These are phyloP conservation scores for Electrona antarctica DNA, from an alignment of 2,113 vertebrate species.

Conservation along the genomic window DNA sequence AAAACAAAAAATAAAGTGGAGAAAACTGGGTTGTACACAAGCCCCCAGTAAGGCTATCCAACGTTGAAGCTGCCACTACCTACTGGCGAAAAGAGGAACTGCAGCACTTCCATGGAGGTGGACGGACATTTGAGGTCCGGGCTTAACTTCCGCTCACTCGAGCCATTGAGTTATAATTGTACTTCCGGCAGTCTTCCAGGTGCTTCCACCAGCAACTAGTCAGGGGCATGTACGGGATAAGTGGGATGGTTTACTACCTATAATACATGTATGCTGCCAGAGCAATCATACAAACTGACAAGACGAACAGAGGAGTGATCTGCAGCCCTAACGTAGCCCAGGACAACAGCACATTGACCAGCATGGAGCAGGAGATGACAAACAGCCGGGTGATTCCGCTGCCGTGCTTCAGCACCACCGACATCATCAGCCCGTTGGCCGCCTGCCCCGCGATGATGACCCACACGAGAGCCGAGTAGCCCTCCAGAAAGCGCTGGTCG, in stretches of 20 bases:
- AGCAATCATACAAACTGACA: conserved; percentile 81
- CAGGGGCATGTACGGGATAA: not conserved
- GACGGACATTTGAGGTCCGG: too few species aligned
- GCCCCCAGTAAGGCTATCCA: too few species aligned
- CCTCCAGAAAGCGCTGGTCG: conserved; percentile 80
- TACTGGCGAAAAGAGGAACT: too few species aligned
- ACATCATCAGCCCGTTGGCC: conserved; percentile 92
- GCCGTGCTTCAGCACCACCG: conserved; percentile 92
- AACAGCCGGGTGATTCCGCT: conserved; percentile 94
- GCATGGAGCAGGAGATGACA: conserved; percentile 91
- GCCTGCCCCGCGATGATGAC: conserved; percentile 87
- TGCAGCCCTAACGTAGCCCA: conserved; percentile 84
- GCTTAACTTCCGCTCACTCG: too few species aligned
- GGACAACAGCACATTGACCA: conserved; percentile 88
- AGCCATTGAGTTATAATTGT: too few species aligned
- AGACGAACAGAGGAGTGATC: conserved; percentile 85
- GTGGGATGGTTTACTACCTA: conserved; percentile 41
- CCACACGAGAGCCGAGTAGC: conserved; percentile 84
- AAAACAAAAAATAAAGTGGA: not conserved
- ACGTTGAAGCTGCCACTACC: too few species aligned
- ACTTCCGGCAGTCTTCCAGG: too few species aligned
- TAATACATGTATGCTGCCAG: conserved; percentile 91
- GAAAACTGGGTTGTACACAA: too few species aligned
- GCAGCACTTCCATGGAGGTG: too few species aligned
- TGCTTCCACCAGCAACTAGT: too few species aligned